Evolutionary conservation across 2,797 vertebrate genomes (phyloP).

Genomic region (Vireo griseus): DNA sequence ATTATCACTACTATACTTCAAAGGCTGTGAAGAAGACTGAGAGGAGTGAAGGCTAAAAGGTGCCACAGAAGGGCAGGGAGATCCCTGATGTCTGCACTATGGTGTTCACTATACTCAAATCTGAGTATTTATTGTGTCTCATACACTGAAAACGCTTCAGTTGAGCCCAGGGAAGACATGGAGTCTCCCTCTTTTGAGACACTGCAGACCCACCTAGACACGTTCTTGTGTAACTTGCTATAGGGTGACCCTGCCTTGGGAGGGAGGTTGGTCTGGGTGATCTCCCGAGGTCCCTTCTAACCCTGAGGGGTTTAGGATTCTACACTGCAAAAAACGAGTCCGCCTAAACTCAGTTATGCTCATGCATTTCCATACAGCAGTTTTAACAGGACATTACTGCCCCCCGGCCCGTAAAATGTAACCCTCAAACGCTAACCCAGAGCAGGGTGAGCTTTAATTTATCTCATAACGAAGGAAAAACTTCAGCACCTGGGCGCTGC

Average conservation of each 20-base stretch:
- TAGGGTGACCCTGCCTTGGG: not conserved
- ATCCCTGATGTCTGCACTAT: not conserved
- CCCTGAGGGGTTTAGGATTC: not conserved
- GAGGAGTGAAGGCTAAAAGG: accelerated
- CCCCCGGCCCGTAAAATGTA: no score
- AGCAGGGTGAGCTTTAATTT: not conserved
- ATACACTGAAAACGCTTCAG: accelerated
- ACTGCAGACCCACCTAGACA: not conserved
- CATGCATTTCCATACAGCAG: accelerated
- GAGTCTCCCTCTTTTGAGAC: not conserved
- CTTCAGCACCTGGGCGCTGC: accelerated
- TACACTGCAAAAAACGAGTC: accelerated
- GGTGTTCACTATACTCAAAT: accelerated
- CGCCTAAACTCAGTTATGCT: accelerated
- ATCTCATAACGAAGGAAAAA: accelerated
- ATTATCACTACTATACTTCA: not conserved
- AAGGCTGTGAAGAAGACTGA: not conserved
- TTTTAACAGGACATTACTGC: no score
- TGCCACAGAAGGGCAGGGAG: accelerated
- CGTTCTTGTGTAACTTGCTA: not conserved
- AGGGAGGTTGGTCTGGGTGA: not conserved
- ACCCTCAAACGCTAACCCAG: not conserved
- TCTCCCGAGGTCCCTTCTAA: not conserved
- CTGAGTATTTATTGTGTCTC: accelerated
- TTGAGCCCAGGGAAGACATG: accelerated